Percentiles rank a stretch among this genome's conserved stretches.
Evolutionary conservation across 1,140 invertebrate genomes (phyloP).

Genomic region (Rhopalosiphum padi): DNA sequence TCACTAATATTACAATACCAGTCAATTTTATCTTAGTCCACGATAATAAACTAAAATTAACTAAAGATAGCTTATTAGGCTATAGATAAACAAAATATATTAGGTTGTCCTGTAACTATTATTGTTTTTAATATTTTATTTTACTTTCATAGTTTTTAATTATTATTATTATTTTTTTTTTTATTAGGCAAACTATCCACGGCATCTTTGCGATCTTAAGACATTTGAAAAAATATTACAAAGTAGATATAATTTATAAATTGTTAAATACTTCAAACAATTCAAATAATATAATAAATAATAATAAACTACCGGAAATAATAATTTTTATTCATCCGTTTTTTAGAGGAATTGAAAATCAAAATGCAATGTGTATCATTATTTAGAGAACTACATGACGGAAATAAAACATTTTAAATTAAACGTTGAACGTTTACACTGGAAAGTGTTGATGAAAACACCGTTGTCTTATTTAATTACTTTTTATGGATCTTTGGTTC

Average conservation of each 20-base stretch:
- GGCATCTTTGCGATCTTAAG: too few species aligned
- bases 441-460: neutral
- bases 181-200: too few species aligned
- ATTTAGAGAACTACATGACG: neutral
- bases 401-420: constrained; percentile 2
- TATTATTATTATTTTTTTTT: too few species aligned
- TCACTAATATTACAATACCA: neutral
- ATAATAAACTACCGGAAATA: neutral
- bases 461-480: neutral
- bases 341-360: neutral
- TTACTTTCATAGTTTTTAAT: neutral
- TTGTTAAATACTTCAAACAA: neutral
- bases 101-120: neutral
- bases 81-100: neutral
- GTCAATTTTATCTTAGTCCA: too few species aligned
- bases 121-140: neutral
- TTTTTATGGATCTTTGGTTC: constrained; percentile 16
- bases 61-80: too few species aligned
- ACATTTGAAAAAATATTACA: too few species aligned
- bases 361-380: neutral
- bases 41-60: neutral
- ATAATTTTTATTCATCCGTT: neutral
- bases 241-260: neutral
- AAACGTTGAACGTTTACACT: neutral
- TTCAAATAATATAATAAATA: neutral